These are phyloP conservation scores for Thera britannica DNA, from an alignment of 2,888 invertebrate genomes.

Conservation along the genomic window DNA sequence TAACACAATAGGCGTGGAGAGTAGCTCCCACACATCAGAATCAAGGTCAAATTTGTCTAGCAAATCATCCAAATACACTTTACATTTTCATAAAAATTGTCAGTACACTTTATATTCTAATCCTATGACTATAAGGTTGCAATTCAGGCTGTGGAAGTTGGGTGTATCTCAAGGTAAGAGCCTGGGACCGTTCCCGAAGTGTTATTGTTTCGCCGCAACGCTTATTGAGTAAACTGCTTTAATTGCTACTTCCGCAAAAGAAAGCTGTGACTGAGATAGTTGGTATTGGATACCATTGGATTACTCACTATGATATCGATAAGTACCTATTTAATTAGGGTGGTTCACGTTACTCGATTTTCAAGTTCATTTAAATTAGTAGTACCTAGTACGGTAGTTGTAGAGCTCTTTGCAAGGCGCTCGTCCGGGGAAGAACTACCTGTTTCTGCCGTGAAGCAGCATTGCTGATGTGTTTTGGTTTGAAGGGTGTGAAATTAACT, in stretches of 20 bases:
- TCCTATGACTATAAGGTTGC: conserved; percentile 18
- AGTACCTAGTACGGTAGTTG: too few species aligned
- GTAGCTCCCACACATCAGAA: conserved; percentile 69
- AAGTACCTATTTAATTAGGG: background rate
- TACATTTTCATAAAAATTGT: conserved; percentile 41
- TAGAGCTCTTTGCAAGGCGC: too few species aligned
- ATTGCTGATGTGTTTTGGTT: too few species aligned
- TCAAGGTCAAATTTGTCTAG: conserved; percentile 79
- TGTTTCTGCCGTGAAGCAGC: too few species aligned
- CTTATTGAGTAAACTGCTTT: conserved; percentile 61
- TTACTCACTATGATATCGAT: conserved; percentile 7
- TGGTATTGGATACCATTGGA: conserved; percentile 27
- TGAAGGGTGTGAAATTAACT: too few species aligned
- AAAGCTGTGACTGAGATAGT: conserved; percentile 51
- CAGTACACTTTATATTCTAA: conserved; percentile 43
- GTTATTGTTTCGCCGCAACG: conserved; percentile 74
- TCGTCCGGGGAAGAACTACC: too few species aligned
- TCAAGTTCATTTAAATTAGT: too few species aligned
- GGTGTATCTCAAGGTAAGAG: conserved; percentile 63
- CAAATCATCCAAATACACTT: conserved; percentile 68
- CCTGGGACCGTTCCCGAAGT: conserved; percentile 73
- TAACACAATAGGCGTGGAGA: conserved; percentile 70
- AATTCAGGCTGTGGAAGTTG: conserved; percentile 29
- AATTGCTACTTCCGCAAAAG: conserved; percentile 75
- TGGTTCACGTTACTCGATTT: background rate